Conservation (phyloP, 2,113 vertebrate species). For the Nibea albiflora region DNA sequence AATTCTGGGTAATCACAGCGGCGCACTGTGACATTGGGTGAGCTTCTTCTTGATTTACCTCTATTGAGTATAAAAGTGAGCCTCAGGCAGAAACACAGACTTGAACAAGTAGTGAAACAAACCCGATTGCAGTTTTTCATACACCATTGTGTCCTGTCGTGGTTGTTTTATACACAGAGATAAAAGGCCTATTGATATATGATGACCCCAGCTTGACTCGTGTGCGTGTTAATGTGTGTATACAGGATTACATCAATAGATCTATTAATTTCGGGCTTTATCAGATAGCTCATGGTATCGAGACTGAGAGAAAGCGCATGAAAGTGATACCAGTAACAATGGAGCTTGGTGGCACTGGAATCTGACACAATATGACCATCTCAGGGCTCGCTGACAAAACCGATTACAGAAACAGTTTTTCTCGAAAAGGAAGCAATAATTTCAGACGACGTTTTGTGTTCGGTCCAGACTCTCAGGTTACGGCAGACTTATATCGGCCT, state of each 20-base stretch:
- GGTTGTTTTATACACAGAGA: not conserved
- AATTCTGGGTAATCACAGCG: conserved; percentile 90
- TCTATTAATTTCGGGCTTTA: conserved; percentile 17
- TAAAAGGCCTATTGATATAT: not conserved
- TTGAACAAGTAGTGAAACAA: conserved; percentile 7
- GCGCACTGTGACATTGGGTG: conserved; percentile 90
- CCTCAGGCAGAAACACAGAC: not conserved
- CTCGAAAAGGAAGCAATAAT: conserved; percentile 1
- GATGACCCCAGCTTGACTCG: conserved; percentile 23
- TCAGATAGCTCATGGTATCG: conserved; percentile 37
- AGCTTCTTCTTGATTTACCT: conserved; percentile 47
- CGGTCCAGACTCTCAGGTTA: not conserved
- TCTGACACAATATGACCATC: conserved; percentile 19
- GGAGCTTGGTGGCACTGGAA: conserved; percentile 26
- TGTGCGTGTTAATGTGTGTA: not conserved
- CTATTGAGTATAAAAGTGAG: not conserved
- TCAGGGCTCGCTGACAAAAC: not conserved
- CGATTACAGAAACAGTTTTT: not conserved
- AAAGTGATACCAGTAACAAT: conserved; percentile 61
- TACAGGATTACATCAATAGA: not conserved
- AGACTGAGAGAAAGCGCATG: conserved; percentile 43
- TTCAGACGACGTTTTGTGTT: not conserved
- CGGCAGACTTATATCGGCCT: conserved; percentile 2
- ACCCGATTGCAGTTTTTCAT: not conserved
- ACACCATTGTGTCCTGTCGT: not conserved